Evolutionary conservation across 2,113 vertebrate species (phyloP), one percentile per base, ranked within the genome.

Genomic region (Pelodiscus sinensis): DNA sequence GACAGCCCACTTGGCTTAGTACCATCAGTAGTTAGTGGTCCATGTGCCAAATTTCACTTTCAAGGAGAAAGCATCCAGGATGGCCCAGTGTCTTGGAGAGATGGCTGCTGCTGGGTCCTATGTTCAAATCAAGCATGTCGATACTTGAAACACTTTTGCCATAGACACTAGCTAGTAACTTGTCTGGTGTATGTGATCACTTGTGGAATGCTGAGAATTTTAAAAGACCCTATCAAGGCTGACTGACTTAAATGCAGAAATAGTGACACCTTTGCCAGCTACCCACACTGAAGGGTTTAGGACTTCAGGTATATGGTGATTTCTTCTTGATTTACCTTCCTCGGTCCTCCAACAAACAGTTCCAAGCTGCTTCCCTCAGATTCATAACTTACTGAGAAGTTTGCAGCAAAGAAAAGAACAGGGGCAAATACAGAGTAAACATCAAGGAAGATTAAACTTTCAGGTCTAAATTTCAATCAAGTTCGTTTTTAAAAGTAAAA

Each of bases 401-500:
- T 81, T 84, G 91, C n/a, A 79, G 82, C 82, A 95, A 95, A 90
- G 51, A 86, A 95, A 89, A 92, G 3, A 77, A 71, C 89, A 55
- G 78, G 82, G 75, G 86, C 25, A 86, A 86, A 90, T 2, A 51
- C 4, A 52, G 54, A 92, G 57, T 27, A 87, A 50, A 54, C 84
- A 78, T 93, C 90, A 86, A 83, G 81, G 62, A 86, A 78, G 87
- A 73, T 54, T 11, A 92, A 80, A 89, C 86, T 95, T 95, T 86
- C 38, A 92, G 71, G 62, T 93, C 89, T 90, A 93, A 38, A 56
- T 88, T 90, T 95, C 84, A 62, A 88, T 14, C 16, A 87, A 89
- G 96, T 92, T 86, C 83, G 89, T 94, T 54, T 95, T 90, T 62
- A 92, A 92, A 96, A 95, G 84, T 82, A 94, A 94, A 94, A 96